Evolutionary conservation across 53 echinoderm and acorn worm genomes (phyloP).

Genomic region (Crossaster papposus): DNA sequence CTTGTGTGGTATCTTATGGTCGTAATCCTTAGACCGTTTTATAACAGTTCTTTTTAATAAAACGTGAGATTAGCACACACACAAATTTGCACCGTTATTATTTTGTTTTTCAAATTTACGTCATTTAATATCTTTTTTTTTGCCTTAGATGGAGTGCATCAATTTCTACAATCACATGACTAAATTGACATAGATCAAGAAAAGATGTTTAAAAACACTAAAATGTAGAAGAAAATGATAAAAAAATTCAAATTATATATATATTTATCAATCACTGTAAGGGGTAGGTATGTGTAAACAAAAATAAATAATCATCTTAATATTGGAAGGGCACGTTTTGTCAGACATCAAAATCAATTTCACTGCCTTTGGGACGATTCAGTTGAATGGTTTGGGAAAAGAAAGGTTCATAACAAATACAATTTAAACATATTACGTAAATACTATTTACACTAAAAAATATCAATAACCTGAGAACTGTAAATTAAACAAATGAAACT

Average conservation of each 20-base stretch:
- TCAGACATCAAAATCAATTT: too few species aligned
- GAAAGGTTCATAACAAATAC: background rate
- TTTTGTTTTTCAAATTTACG: background rate
- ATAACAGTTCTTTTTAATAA: background rate
- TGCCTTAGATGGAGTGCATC: constrained; percentile 18
- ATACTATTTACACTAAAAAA: constrained; percentile 35
- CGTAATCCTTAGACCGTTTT: background rate
- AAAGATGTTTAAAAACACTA: constrained; percentile 11
- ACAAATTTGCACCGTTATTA: background rate
- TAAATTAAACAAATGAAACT: constrained; percentile 17
- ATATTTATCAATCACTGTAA: background rate
- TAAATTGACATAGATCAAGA: constrained; percentile 57
- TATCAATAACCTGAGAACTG: constrained; percentile 38
- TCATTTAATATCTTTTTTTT: background rate
- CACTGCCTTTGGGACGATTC: background rate
- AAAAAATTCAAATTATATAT: background rate
- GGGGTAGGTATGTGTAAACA: background rate
- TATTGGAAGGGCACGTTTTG: too few species aligned
- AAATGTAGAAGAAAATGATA: background rate
- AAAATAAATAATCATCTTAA: background rate
- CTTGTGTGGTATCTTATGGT: too few species aligned
- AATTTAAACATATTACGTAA: background rate
- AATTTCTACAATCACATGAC: constrained; percentile 36
- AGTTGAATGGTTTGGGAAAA: background rate
- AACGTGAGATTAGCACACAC: background rate